Base-by-base conservation (phyloP, 2,113 vertebrate genomes). In the Dicerorhinus sumatrensis region DNA sequence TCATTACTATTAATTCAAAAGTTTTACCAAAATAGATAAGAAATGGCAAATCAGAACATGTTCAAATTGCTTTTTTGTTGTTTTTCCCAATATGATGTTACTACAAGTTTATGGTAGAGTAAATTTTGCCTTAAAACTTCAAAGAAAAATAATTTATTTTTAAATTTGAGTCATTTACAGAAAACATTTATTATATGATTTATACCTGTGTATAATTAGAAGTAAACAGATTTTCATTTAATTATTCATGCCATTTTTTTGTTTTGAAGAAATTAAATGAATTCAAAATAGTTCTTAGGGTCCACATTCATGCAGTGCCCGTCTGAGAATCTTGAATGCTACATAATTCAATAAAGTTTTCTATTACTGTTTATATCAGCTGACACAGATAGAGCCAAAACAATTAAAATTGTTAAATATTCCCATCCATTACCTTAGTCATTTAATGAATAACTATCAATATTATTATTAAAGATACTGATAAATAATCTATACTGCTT, bases 71-170 rank as follows among this genome's bases (percentile, higher is more conserved):
- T 76, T 70, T 62, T 56, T 29, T 79, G 51, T 54, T 14, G 51
- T 84, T 10, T 9, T 13, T 5, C 33, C 8, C 8, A 85, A 33
- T 23, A 14, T 82, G 31, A 67, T 63, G 3, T 29, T 67, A 16
- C 17, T 60, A 46, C 33, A 46, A 80, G 20, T 60, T 76, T 79
- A 72, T 39, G 3, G 29, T 60, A 79, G 31, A 86, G 48, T 25
- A 90, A 75, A 56, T 39, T 77, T 85, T 63, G 27, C 36, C 36
- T 84, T 75, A 72, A 82, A 81, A 67, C 67, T n/a, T 96, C 33
- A 89, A 94, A 33, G 33, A 65, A 94, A 63, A 54, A 62, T 60
- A 27, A 36, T n/a, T 76, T 81, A n/a, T 63, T 79, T 87, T 95
- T n/a, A 36, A 62, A 77, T 12, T 33, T 73, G 5, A 9, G 8